Evolutionary conservation across 2,113 vertebrate species (phyloP), one percentile per base, ranked within the genome.

Genomic region (Paradisaea rubra): DNA sequence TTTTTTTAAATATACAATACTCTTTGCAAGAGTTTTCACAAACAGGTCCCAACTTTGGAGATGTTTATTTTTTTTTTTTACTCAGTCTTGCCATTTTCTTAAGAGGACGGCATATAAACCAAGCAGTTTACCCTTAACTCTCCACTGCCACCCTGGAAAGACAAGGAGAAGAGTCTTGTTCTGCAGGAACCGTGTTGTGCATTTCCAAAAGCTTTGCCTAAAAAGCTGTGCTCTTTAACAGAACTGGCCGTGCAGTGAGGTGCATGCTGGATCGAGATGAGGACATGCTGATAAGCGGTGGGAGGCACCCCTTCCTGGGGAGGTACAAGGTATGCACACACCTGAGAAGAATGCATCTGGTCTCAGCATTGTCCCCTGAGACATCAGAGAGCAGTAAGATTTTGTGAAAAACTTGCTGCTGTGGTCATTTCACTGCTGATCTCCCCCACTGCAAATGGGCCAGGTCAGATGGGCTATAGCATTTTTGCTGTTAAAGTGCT

Each of bases 251-350:
- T 17, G 98, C 99, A 0, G 98, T 99, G 22, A 98, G 99, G 72
- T 99, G 99, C 94, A 99, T 99, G 99, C 91, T 99, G 97, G 99
- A 99, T 95, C 97, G 99, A 53, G 98, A 99, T 11, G 99, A 99
- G 90, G 99, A 99, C 97, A 99, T 99, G 99, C 92, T 99, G 91
- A 96, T 99, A 59, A 98, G 98, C 7, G 99, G 99, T 13, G 99
- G 99, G 60, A 97, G 99, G 57, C 99, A 99, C 76, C 99, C 99
- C 2, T 99, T 99, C 97, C 97, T 99, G 52, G 98, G 98, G 11
- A 97, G 93, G 71, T 99, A 99, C 95, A 99, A 99, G 98, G 99
- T 99, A 95, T 53, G 86, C 21, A 61, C 23, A 25, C 19, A 3
- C 10, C 6, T 8, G 11, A 77, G 68, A 27, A 37, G 13, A 83